Base-by-base conservation (phyloP, 2,888 invertebrate genomes). In the Spisula subtruncata region DNA sequence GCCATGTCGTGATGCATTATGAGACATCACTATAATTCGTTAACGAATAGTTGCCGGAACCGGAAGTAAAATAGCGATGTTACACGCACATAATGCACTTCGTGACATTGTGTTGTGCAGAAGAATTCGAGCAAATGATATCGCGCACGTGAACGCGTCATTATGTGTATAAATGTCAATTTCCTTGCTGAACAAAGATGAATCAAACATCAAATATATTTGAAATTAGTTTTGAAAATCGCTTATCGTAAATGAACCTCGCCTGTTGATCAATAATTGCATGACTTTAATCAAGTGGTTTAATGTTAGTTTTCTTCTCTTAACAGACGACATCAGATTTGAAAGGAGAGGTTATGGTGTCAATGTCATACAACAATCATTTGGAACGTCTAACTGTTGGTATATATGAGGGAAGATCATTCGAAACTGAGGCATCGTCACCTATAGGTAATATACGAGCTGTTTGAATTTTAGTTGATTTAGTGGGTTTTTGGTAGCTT, bases 311-410 rank as follows among this genome's bases (percentile, higher is more conserved):
- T 66, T 66, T 66, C 20, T 66, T 6, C 60, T n/a, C 25, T 5
- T 66, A 25, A n/a, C 90, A 95, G 95, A 93, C 93, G 35, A 93
- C 94, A 16, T 91, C 95, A 0, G 96, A 97, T 92, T 79, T 83
- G 25, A 95, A 96, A 83, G 98, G 98, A 0, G 98, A 98, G 96
- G 96, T 98, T 79, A 97, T 98, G 83, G 97, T 98, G 10, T 98
- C 98, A 0, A 96, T 98, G 91, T 97, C 98, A 4, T 98, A 98
- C 97, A 98, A 98, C 97, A 98, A 98, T 96, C 98, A 98, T 95
- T 97, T 98, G 46, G 97, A 97, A 88, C 97, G 98, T 84, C 97
- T 98, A n/a, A 98, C 98, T 0, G 98, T 98, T 12, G 98, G 95
- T 0, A 97, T 98, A 1, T 98, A 98, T 94, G 98, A 98, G 97